Percentiles rank a stretch among this genome's conserved stretches.
Conservation (phyloP, 2,113 vertebrate genomes). For the Myrmophylax atrothorax region DNA sequence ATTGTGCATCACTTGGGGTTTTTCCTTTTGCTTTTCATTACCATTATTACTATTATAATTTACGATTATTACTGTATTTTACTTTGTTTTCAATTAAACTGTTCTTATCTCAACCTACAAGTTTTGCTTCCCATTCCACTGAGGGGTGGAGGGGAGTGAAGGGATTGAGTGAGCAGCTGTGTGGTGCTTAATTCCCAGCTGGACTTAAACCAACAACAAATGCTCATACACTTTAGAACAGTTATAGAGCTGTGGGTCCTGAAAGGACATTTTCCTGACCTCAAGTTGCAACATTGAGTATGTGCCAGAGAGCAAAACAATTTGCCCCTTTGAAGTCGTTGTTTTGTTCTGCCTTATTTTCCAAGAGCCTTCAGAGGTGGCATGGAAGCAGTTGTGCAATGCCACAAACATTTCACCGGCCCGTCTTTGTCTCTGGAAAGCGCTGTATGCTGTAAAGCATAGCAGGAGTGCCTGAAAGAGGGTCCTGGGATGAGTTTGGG, state of each 20-base stretch:
- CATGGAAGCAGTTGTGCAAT: not conserved
- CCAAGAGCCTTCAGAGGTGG: not conserved
- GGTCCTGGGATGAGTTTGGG: too few species aligned
- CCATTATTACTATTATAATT: not conserved
- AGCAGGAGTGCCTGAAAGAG: too few species aligned
- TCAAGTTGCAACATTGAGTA: not conserved
- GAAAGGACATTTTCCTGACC: not conserved
- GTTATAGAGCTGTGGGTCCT: not conserved
- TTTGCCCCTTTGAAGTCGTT: not conserved
- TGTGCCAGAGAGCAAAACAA: not conserved
- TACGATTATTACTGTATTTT: not conserved
- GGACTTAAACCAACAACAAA: not conserved
- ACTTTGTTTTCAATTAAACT: not conserved
- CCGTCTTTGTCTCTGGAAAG: not conserved
- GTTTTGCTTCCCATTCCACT: not conserved
- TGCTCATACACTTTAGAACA: not conserved
- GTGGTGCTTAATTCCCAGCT: not conserved
- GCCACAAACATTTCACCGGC: not conserved
- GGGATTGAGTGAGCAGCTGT: fast-evolving
- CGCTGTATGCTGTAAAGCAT: not conserved
- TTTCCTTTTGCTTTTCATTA: not conserved
- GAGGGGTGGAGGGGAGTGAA: not conserved
- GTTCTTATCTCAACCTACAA: not conserved
- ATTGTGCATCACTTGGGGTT: not conserved
- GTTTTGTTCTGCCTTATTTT: not conserved